Evolutionary conservation across 2,888 invertebrate genomes (phyloP), one percentile per base, ranked within the genome.

Genomic region (Melanotus villosus): DNA sequence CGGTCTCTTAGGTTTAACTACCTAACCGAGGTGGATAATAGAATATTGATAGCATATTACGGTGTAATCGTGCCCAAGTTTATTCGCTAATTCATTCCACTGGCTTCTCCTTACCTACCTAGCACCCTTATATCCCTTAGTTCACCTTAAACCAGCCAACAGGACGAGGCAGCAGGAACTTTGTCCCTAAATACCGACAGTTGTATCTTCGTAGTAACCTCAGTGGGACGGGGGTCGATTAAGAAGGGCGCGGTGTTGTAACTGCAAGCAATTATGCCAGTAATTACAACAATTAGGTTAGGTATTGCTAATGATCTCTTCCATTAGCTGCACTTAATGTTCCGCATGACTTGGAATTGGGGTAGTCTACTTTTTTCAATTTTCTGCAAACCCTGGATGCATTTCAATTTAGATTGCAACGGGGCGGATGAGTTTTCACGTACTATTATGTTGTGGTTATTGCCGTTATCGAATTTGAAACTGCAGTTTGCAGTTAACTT

Each of bases 271-370:
- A 73, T 73, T 73, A 73, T 66, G 66, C 52, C 56, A 47, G 68
- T 73, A 73, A 73, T 71, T 70, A 70, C 66, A 58, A 70, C 73
- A 73, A 73, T 73, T 73, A 73, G 67, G 68, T 71, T 70, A 70
- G 65, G 73, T 70, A 70, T 58, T 62, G 63, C 70, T 70, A 70
- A 70, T 70, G 70, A 70, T 66, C 70, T 62, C 57, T 66, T 70
- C 65, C 70, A 70, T 70, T 70, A 70, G 69, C 32, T 65, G 58
- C 64, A 64, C 68, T 63, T 58, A 68, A 68, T 68, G 62, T 68
- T 68, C 38, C 56, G 68, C 68, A 47, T 57, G 66, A 60, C 36
- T 38, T 52, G 47, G 12, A 45, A 26, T 59, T 32, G 43, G 10
- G 30, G 43, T 18, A n/a, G 7, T 47, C n/a, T 18, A 47, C 7